Conservation (phyloP, 2,888 invertebrate genomes). For the Rugalucina vietnamica region DNA sequence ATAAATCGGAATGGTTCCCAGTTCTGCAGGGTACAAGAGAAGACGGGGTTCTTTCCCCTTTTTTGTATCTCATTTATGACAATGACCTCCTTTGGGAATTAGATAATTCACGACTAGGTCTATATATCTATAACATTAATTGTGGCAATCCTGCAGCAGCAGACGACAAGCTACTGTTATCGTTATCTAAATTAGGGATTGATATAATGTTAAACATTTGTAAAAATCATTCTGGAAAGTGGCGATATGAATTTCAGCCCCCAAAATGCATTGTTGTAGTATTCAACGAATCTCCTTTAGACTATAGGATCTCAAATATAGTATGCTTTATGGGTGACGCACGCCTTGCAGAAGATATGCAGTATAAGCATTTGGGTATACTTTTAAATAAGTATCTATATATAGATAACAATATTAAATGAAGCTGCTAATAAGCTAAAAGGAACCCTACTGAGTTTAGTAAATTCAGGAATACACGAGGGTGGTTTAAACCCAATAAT, state of each 20-base stretch:
- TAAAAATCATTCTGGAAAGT: conserved; percentile 14
- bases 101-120: too few relatives aligned
- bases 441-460: neutral
- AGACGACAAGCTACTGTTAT: conserved; percentile 1
- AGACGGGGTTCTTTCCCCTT: too few relatives aligned
- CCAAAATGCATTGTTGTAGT: conserved; percentile 13
- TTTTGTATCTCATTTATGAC: too few relatives aligned
- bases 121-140: too few relatives aligned
- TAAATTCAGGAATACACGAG: neutral
- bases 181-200: conserved; percentile 11
- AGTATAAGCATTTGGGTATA: conserved; percentile 2
- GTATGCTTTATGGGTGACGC: neutral
- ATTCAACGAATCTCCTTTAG: conserved; percentile 8
- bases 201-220: conserved; percentile 15
- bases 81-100: too few relatives aligned
- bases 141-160: conserved; percentile 11
- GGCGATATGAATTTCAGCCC: conserved; percentile 21
- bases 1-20: too few relatives aligned
- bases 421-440: neutral
- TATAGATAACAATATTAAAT: neutral
- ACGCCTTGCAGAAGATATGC: neutral
- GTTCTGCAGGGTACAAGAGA: too few relatives aligned
- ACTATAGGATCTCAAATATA: neutral
- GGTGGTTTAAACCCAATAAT: neutral
- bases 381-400: neutral